Conservation (phyloP, 2,888 invertebrate species). For the Acrocera orbiculus region DNA sequence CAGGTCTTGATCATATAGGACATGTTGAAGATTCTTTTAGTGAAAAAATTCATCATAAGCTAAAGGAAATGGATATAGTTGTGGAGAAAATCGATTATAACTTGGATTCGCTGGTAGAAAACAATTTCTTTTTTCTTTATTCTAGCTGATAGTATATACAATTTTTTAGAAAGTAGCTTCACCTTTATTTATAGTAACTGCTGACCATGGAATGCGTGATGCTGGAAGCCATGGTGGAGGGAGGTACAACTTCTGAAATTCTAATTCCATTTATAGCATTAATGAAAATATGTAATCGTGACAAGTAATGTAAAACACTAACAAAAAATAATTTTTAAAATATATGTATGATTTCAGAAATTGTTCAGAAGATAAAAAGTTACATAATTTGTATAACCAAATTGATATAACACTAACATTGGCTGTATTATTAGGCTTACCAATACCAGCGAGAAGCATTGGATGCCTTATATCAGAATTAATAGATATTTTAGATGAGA, state of each 20-base stretch:
- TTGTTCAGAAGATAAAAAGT: too few species aligned
- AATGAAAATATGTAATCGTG: neutral
- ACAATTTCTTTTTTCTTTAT: too few species aligned
- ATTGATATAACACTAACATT: conserved; percentile 73
- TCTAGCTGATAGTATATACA: too few species aligned
- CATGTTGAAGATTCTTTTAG: conserved; percentile 75
- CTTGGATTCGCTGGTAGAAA: too few species aligned
- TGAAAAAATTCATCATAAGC: conserved; percentile 55
- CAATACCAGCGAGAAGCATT: conserved; percentile 59
- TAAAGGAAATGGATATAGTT: conserved; percentile 81
- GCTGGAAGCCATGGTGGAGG: conserved; percentile 93
- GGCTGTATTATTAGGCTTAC: conserved; percentile 55
- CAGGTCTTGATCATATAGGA: conserved; percentile 95
- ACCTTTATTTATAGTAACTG: conserved; percentile 59
- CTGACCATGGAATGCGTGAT: conserved; percentile 96
- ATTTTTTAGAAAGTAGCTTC: too few species aligned
- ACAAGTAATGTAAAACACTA: neutral
- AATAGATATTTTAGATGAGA: conserved; percentile 18
- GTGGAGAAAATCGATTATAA: conserved; percentile 44
- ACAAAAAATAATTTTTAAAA: neutral
- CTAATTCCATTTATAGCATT: conserved; percentile 43
- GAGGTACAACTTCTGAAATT: conserved; percentile 63
- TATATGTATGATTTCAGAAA: neutral
- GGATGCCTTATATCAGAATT: conserved; percentile 35
- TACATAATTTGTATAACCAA: conserved; percentile 42